phyloP scores from a whole-genome alignment of 2,797 vertebrate genomes.

The Chelonia mydas region DNA sequence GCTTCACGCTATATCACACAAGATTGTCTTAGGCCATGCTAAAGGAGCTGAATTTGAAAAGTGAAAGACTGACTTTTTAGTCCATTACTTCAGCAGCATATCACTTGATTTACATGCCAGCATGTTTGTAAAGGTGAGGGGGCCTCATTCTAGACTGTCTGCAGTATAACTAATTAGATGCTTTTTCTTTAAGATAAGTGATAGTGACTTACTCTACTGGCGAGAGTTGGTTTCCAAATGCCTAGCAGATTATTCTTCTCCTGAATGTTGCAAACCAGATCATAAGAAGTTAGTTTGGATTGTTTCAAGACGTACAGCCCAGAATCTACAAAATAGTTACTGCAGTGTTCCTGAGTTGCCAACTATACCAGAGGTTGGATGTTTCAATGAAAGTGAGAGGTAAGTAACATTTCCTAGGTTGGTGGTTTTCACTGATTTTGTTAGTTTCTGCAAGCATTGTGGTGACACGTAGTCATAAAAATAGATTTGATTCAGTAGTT shows the following conservation, averaged over 20 bases:
- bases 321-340: conserved; percentile 93
- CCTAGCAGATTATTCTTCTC: conserved; percentile 93
- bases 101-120: background rate
- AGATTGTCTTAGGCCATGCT: background rate
- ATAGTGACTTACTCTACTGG: conserved; percentile 91
- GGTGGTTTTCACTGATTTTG: background rate
- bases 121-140: background rate
- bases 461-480: fast-evolving
- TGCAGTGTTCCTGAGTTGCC: conserved; percentile 93
- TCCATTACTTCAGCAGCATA: background rate
- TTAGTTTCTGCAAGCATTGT: background rate
- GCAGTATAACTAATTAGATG: background rate
- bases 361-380: conserved; percentile 91
- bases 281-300: conserved; percentile 96
- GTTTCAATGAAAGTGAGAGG: conserved; percentile 91
- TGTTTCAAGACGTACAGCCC: conserved; percentile 94
- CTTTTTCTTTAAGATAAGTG: conserved; percentile 86
- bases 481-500: background rate
- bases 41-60: background rate
- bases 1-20: background rate
- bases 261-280: conserved; percentile 95
- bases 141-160: background rate
- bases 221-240: conserved; percentile 92
- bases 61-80: background rate
- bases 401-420: conserved; percentile 53